Base-by-base conservation (phyloP, 1,140 invertebrate species). In the Ceratina japonica region DNA sequence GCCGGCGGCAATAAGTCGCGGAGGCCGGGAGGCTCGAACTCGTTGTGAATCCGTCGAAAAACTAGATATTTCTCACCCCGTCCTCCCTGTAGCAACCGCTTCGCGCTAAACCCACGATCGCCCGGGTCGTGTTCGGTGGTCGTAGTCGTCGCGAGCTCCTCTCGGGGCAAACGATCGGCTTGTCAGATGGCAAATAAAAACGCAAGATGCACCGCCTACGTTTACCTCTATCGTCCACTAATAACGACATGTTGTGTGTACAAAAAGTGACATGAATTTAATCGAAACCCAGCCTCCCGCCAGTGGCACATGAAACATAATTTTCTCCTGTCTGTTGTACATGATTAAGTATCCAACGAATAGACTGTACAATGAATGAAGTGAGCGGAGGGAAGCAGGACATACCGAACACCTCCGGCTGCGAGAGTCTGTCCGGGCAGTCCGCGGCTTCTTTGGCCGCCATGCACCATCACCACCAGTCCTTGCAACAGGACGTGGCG, bases 361-460 rank as follows among this genome's bases (percentile, higher is more conserved):
- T 27, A 64, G 56, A 62, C 79, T 61, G n/a, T 75, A 91, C 78
- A 84, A 93, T 93, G 93, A 93, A 93, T 74, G 92, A 93, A 88
- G 91, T 93, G 31, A 93, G 90, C 58, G 90, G 91, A 88, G 92
- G 88, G 78, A 93, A 93, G 49, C 90, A 91, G 86, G 92, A 93
- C 61, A 85, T 91, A 62, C 87, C 92, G 12, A 91, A 91, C 71
- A 91, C 91, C 27, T 93, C 93, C 12, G 80, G 90, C 52, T 94
- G 93, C 93, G 93, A 94, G 71, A 85, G 89, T 7, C 80, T 92
- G 65, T 82, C 91, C 15, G 86, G 86, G 24, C 89, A 89, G 69
- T 87, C 90, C 31, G 86, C 89, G 51, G 85, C 90, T 20, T 88
- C 90, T 0, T 81, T 92, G 58, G 84, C 92, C 31, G 81, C 65